A percentile compares a stretch with the other conserved stretches of the same genome.
Conservation (phyloP, 1,140 invertebrate genomes). For the Drosophila kikkawai region DNA sequence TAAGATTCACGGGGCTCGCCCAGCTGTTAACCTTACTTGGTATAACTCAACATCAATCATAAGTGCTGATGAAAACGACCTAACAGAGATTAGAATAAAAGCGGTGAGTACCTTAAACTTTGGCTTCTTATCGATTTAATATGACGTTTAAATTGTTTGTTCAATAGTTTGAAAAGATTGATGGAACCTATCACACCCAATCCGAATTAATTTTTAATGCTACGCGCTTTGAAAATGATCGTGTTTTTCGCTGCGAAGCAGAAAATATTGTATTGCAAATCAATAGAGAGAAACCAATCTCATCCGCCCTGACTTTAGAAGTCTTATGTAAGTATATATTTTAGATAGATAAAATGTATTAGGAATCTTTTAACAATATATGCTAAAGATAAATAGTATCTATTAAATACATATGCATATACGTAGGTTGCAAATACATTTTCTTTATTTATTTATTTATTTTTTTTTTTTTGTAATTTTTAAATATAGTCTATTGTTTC, state of each 20-base stretch:
- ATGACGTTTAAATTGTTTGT: not conserved
- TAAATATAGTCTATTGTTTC: too few species aligned
- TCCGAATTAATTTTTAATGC: conserved; percentile 92
- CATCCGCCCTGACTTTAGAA: conserved; percentile 89
- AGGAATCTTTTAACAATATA: too few species aligned
- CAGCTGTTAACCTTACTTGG: conserved; percentile 93
- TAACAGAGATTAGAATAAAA: conserved; percentile 74
- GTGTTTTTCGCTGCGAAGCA: conserved; percentile 91
- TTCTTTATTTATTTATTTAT: too few species aligned
- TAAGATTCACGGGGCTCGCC: conserved; percentile 90
- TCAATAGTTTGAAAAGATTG: conserved; percentile 84
- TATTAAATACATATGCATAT: too few species aligned
- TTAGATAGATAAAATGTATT: not conserved
- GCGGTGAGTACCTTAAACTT: conserved; percentile 59
- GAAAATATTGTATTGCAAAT: conserved; percentile 92
- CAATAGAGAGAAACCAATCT: conserved; percentile 90
- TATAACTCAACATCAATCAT: conserved; percentile 91
- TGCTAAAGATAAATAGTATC: too few species aligned
- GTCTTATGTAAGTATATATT: conserved; percentile 92
- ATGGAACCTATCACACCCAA: conserved; percentile 92
- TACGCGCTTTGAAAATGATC: conserved; percentile 92
- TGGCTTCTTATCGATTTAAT: not conserved
- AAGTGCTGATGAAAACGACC: conserved; percentile 83
- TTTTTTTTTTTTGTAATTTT: too few species aligned
- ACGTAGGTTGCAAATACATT: too few species aligned